Percentiles rank a stretch among this genome's conserved stretches.
phyloP scores from a whole-genome alignment of 2,888 invertebrate genomes.

The Macrosiphum euphorbiae region DNA sequence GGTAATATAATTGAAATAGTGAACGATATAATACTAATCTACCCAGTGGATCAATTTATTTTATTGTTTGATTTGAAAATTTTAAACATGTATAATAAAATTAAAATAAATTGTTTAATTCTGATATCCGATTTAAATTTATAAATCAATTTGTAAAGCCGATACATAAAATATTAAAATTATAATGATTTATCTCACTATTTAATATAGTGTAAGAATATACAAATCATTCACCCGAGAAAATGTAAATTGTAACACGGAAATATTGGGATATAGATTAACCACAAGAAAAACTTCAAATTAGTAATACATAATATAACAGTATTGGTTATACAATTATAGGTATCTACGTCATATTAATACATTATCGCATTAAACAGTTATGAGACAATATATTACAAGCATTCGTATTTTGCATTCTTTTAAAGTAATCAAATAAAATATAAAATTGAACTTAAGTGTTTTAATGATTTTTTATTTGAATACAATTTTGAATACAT shows the following conservation, averaged over 20 bases:
- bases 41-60: background rate
- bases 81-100: background rate
- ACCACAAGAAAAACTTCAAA: slow-evolving; percentile 8
- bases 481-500: background rate
- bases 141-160: background rate
- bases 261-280: background rate
- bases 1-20: background rate
- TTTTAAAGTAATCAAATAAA: background rate
- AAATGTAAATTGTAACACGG: background rate
- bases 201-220: background rate
- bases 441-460: too few species aligned
- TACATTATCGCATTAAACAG: background rate
- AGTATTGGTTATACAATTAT: background rate
- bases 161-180: background rate
- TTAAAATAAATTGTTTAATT: background rate
- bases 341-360: background rate
- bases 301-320: background rate
- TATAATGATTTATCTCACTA: background rate
- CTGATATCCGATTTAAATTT: background rate
- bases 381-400: background rate
- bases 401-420: background rate
- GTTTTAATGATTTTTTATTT: background rate
- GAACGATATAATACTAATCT: background rate
- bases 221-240: background rate
- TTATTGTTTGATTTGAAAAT: background rate